These are phyloP conservation scores for Peribatodes rhomboidaria DNA, from an alignment of 2,888 invertebrate genomes.

Conservation along the genomic window DNA sequence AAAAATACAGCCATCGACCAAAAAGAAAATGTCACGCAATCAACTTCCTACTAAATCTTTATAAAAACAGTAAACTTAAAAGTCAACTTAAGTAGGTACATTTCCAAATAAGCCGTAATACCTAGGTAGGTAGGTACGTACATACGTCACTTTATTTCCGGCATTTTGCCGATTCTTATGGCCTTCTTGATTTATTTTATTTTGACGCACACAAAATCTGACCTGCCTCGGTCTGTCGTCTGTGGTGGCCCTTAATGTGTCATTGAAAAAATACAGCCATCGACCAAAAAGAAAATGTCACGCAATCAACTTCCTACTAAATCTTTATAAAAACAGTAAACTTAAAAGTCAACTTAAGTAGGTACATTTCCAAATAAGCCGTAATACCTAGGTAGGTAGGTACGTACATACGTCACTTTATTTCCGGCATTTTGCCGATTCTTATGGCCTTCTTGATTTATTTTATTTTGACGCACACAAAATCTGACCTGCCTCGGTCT, in stretches of 20 bases:
- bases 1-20: conserved; percentile 8
- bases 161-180: no score
- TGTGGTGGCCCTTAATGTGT: background rate
- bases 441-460: no score
- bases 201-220: no score
- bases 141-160: no score
- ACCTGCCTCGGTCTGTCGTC: background rate
- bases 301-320: conserved; percentile 23
- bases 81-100: conserved; percentile 17
- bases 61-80: conserved; percentile 17
- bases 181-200: no score
- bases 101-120: background rate
- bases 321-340: conserved; percentile 10
- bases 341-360: conserved; percentile 26
- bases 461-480: no score
- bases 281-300: conserved; percentile 29
- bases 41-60: conserved; percentile 23
- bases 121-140: no score
- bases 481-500: no score
- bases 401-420: no score
- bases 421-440: no score
- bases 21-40: conserved; percentile 27
- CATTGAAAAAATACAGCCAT: conserved; percentile 14
- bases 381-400: background rate
- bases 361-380: background rate